Evolutionary conservation across 2,888 invertebrate genomes (phyloP).

Genomic region (Leptodirus hochenwartii): DNA sequence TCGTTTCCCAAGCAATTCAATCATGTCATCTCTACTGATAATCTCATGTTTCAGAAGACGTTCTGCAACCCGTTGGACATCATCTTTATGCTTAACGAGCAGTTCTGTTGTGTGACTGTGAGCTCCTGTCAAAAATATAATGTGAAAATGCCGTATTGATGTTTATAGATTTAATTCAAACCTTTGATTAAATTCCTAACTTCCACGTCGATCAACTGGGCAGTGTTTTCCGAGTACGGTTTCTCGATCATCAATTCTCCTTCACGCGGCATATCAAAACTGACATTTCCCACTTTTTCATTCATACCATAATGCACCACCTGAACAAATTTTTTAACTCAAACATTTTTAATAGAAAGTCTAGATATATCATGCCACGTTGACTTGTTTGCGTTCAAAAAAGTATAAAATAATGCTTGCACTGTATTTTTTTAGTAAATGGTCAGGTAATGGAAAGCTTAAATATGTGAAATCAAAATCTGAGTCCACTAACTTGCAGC

Average conservation of each 20-base stretch:
- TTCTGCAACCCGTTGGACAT: constrained; percentile 78
- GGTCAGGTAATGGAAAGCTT: no score
- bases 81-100: constrained; percentile 58
- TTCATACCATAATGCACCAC: constrained; percentile 98
- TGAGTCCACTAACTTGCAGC: no score
- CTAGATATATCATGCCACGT: no score
- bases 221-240: constrained; percentile 95
- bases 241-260: constrained; percentile 91
- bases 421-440: no score
- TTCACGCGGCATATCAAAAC: constrained; percentile 84
- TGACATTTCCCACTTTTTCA: constrained; percentile 87
- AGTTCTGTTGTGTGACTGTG: constrained; percentile 65
- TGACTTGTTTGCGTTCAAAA: no score
- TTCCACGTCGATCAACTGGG: constrained; percentile 88
- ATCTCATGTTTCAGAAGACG: constrained; percentile 87
- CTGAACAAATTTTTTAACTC: background rate
- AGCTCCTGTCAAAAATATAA: no score
- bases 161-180: no score
- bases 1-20: constrained; percentile 80
- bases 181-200: constrained; percentile 58
- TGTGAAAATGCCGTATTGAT: no score
- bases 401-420: no score
- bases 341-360: no score
- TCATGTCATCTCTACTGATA: constrained; percentile 91
- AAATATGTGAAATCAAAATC: no score